phyloP scores from a whole-genome alignment of 2,888 invertebrate species.

The Cancer borealis region DNA sequence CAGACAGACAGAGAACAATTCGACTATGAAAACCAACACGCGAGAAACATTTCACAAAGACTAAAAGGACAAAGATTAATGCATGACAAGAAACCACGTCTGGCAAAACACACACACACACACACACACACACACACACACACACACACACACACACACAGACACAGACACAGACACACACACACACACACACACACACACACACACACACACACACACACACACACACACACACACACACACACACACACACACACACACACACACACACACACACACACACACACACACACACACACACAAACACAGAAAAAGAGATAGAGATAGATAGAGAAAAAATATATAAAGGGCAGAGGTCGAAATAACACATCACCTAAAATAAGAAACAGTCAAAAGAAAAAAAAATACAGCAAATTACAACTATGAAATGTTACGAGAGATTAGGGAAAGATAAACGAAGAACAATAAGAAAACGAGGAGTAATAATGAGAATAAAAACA shows the following conservation, averaged over 20 bases:
- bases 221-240: too few relatives aligned
- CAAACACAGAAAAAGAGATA: too few relatives aligned
- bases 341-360: background rate
- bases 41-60: background rate
- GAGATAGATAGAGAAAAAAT: too few relatives aligned
- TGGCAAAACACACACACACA: background rate
- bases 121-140: background rate
- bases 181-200: too few relatives aligned
- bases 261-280: too few relatives aligned
- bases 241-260: too few relatives aligned
- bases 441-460: constrained; percentile 1
- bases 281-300: too few relatives aligned
- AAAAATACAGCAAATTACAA: background rate
- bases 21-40: background rate
- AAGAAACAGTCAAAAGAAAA: background rate
- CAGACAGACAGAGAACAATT: background rate
- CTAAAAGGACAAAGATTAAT: background rate
- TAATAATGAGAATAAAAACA: background rate
- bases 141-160: too few relatives aligned
- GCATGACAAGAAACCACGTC: background rate
- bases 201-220: too few relatives aligned
- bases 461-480: background rate
- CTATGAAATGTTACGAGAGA: constrained; percentile 14
- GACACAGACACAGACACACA: too few relatives aligned
- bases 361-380: background rate